Percentiles rank a stretch among this genome's conserved stretches.
Conservation (phyloP, 1,140 invertebrate species). For the Diprion similis region DNA sequence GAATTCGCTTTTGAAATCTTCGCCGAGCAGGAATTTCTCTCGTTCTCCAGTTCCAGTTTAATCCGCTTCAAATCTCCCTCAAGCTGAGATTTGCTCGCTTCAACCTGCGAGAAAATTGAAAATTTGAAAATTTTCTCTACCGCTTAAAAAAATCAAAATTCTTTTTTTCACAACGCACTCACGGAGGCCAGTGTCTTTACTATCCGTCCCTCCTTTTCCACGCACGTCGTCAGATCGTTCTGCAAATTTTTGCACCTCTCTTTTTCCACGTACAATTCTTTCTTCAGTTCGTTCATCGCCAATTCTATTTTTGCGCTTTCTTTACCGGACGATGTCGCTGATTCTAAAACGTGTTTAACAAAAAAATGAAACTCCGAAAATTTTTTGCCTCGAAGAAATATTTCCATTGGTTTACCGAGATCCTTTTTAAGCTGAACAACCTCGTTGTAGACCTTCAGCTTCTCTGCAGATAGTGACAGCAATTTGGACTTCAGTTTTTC, state of each 20-base stretch:
- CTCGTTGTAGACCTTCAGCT: slow-evolving; percentile 56
- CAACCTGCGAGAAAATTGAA: slow-evolving; percentile 38
- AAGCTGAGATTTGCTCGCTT: slow-evolving; percentile 48
- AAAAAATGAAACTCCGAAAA: slow-evolving; percentile 14
- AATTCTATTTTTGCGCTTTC: slow-evolving; percentile 50
- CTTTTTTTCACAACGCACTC: slow-evolving; percentile 24
- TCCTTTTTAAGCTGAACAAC: slow-evolving; percentile 57
- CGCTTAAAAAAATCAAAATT: background rate
- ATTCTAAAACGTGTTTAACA: slow-evolving; percentile 33
- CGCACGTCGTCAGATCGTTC: slow-evolving; percentile 50
- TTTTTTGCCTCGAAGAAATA: slow-evolving; percentile 7
- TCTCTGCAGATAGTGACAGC: slow-evolving; percentile 53
- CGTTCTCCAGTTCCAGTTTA: slow-evolving; percentile 54
- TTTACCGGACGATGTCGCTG: slow-evolving; percentile 48
- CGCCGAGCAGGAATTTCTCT: slow-evolving; percentile 44
- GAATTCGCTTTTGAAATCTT: slow-evolving; percentile 61
- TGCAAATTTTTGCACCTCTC: slow-evolving; percentile 55
- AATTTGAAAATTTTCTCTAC: background rate
- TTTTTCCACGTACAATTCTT: slow-evolving; percentile 53
- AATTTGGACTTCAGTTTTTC: slow-evolving; percentile 66
- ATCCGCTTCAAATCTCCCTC: slow-evolving; percentile 52
- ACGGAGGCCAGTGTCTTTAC: slow-evolving; percentile 50
- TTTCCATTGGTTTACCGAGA: slow-evolving; percentile 41
- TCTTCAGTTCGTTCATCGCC: slow-evolving; percentile 48
- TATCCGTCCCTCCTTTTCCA: slow-evolving; percentile 52